A percentile compares a stretch with the other conserved stretches of the same genome.
Evolutionary conservation across 2,797 vertebrate genomes (phyloP).

Genomic region (Chelon labrosus): DNA sequence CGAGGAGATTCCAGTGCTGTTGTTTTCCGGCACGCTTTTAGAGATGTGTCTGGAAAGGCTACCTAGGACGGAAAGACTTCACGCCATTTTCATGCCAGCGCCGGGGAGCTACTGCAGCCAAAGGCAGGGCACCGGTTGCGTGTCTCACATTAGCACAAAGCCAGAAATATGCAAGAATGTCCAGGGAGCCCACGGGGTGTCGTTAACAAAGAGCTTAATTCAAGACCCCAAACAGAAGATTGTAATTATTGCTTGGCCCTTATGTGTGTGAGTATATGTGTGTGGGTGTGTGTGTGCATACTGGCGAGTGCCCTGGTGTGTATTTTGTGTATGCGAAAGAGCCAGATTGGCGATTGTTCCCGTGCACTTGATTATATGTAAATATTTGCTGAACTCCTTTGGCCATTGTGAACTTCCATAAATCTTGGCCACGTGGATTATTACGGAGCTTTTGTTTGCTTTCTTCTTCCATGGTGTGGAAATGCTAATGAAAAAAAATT

Average conservation of each 20-base stretch:
- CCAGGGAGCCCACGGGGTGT: constrained; percentile 60
- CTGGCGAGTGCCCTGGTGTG: constrained; percentile 35
- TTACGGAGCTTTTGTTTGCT: constrained; percentile 69
- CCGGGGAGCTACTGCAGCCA: constrained; percentile 37
- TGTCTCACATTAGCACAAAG: constrained; percentile 58
- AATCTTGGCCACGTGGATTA: constrained; percentile 65
- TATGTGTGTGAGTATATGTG: constrained; percentile 38
- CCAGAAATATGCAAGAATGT: constrained; percentile 71
- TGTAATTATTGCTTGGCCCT: constrained; percentile 58
- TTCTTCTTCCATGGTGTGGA: constrained; percentile 54
- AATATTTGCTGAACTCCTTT: constrained; percentile 74
- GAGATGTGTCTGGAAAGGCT: constrained; percentile 32
- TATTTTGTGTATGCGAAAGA: constrained; percentile 44
- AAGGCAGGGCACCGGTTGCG: constrained; percentile 42
- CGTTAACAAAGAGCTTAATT: constrained; percentile 73
- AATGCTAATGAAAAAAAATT: constrained; percentile 66
- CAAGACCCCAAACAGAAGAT: constrained; percentile 69
- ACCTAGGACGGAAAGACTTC: constrained; percentile 47
- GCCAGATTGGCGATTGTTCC: constrained; percentile 68
- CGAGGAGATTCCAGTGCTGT: constrained; percentile 25
- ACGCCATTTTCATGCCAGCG: constrained; percentile 47
- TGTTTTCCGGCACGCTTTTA: constrained; percentile 48
- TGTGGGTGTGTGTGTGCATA: constrained; percentile 41
- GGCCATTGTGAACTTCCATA: constrained; percentile 68
- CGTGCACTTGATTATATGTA: constrained; percentile 69